Percentiles rank a stretch among this genome's conserved stretches.
These are phyloP conservation scores for Linurgus olivaceus DNA, from an alignment of 2,797 vertebrate species.

Conservation along the genomic window DNA sequence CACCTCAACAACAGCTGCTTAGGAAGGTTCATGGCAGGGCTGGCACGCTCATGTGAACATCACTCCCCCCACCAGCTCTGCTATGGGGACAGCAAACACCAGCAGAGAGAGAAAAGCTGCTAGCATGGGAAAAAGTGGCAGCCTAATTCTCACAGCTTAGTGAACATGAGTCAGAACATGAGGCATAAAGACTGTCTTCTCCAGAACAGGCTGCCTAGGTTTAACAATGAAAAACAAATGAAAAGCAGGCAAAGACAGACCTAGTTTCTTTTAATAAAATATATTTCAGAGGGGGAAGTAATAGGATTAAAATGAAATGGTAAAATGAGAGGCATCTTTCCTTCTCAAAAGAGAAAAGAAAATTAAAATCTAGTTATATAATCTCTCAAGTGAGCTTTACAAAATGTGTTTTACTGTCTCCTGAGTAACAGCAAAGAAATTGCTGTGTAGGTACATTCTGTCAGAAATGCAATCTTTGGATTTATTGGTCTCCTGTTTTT, in stretches of 20 bases:
- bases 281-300: background rate
- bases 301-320: background rate
- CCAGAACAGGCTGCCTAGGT: background rate
- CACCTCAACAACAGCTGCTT: background rate
- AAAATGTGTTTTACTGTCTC: background rate
- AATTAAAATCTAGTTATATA: background rate
- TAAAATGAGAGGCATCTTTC: background rate
- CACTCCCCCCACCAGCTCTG: background rate
- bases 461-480: background rate
- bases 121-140: background rate
- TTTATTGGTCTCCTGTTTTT: conserved; percentile 11
- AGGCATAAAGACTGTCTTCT: background rate
- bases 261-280: background rate
- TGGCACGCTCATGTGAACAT: fast-evolving
- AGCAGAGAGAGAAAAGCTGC: background rate
- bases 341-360: background rate
- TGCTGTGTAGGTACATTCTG: background rate
- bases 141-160: background rate
- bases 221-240: background rate
- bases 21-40: background rate
- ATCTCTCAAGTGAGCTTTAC: background rate
- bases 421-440: background rate
- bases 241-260: background rate
- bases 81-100: background rate
- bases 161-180: background rate